phyloP scores from a whole-genome alignment of 2,797 vertebrate genomes.

The Aphelocoma californica region DNA sequence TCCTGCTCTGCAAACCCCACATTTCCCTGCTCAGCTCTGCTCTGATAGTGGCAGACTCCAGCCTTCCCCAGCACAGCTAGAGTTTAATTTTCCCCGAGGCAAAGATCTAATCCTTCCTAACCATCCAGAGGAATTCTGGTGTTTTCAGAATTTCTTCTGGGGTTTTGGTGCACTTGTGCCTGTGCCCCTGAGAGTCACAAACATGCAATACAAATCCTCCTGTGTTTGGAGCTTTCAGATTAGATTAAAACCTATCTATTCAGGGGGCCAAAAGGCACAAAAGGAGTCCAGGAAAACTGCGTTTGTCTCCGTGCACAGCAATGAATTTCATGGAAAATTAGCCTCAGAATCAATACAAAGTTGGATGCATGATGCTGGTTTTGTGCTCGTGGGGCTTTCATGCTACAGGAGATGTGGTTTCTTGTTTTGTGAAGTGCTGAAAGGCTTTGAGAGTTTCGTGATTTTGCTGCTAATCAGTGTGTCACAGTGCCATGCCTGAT shows the following conservation, averaged over 20 bases:
- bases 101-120: background rate
- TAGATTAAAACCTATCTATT: slow-evolving; percentile 27
- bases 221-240: slow-evolving; percentile 18
- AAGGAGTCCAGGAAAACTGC: slow-evolving; percentile 22
- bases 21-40: background rate
- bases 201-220: slow-evolving; percentile 2
- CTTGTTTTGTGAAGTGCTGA: background rate
- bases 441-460: background rate
- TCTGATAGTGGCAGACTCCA: background rate
- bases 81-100: background rate
- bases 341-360: slow-evolving; percentile 13
- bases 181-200: background rate
- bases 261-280: background rate
- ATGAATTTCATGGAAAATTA: slow-evolving; percentile 53
- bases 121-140: background rate
- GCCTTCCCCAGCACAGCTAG: background rate
- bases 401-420: slow-evolving; percentile 8
- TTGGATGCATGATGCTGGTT: background rate
- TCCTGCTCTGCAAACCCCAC: background rate
- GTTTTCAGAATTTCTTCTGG: background rate
- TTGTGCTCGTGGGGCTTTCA: background rate
- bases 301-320: background rate
- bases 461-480: slow-evolving; percentile 17
- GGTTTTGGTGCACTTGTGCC: slow-evolving; percentile 8
- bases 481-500: background rate